Percentiles rank a stretch among this genome's conserved stretches.
phyloP scores from a whole-genome alignment of 1,140 invertebrate genomes.

The Amyelois transitella region DNA sequence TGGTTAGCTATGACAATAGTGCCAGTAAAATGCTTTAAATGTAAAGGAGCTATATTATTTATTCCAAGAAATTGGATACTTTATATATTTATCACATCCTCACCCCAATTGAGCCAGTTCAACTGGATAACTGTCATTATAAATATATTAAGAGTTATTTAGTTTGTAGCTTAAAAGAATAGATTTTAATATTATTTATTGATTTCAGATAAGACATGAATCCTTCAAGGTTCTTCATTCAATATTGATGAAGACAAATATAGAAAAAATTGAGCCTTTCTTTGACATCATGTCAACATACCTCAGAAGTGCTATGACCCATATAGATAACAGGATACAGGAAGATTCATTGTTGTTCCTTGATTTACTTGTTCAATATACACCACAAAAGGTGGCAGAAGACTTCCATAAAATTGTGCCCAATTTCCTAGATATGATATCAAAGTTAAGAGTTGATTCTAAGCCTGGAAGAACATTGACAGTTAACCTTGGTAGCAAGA shows the following conservation, averaged over 20 bases:
- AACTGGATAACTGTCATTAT: no score
- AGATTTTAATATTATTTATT: conserved; percentile 15
- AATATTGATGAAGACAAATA: conserved; percentile 75
- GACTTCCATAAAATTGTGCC: conserved; percentile 81
- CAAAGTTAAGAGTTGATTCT: conserved; percentile 77
- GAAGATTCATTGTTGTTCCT: conserved; percentile 86
- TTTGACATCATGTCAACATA: conserved; percentile 85
- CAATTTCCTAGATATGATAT: conserved; percentile 88
- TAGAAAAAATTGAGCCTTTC: conserved; percentile 77
- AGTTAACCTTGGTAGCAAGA: conserved; percentile 79
- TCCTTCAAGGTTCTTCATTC: conserved; percentile 80
- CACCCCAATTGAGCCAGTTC: no score
- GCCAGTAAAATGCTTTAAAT: neutral
- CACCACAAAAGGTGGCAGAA: conserved; percentile 76
- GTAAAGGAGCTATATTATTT: no score
- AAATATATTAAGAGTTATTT: no score
- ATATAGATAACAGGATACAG: conserved; percentile 85
- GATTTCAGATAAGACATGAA: conserved; percentile 77
- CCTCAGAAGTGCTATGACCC: conserved; percentile 89
- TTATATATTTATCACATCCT: no score
- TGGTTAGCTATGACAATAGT: no score
- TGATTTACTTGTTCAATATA: conserved; percentile 80
- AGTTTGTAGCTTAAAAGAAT: no score
- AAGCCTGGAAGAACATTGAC: conserved; percentile 78
- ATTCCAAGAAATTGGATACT: no score